Base-by-base conservation (phyloP, 2,888 invertebrate species). In the Phaonia tiefii region DNA sequence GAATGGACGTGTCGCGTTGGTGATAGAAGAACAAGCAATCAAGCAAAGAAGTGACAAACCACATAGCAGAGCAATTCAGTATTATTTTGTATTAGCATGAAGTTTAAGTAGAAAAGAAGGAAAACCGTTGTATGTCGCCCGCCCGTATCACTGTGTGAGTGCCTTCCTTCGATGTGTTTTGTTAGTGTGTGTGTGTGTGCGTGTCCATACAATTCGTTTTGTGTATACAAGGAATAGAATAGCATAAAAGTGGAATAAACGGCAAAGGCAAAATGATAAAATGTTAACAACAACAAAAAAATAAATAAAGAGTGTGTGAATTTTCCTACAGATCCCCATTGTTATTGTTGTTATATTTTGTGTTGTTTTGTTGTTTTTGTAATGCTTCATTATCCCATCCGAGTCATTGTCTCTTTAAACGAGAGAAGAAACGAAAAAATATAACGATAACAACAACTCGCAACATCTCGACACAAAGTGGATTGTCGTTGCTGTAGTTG, bases 1-100 rank as follows among this genome's bases (percentile, higher is more conserved):
- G 56, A 42, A 72, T 63, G 71, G 69, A 69, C 75, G 70, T 51
- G 10, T 66, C 65, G 75, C 71, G 78, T 78, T 78, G 81, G 39
- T 75, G 72, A 78, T 81, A 72, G 69, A 42, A 31, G 31, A 31
- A 31, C 31, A 31, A n/a, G 75, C 44, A 70, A 79, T 74, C 73
- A 66, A 66, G 46, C 22, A 42, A 25, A 20, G 17, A 54, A 69
- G 37, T 5, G 51, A 69, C 15, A 63, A 39, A 7, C 39, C 42
- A 60, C 17, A 49, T 31, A 31, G 17, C 26, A 42, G 65, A 69
- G 69, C 60, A 17, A 15, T 3, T 66, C 71, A 79, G 75, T 71
- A 71, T 75, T 31, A 31, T 31, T 67, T 75, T 31, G 8, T 8
- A 31, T 31, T 31, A 3, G 49, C 69, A 67, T 75, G 46, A 54